Evolutionary conservation across 2,888 invertebrate species (phyloP).

Genomic region (Pristionchus japonicus): DNA sequence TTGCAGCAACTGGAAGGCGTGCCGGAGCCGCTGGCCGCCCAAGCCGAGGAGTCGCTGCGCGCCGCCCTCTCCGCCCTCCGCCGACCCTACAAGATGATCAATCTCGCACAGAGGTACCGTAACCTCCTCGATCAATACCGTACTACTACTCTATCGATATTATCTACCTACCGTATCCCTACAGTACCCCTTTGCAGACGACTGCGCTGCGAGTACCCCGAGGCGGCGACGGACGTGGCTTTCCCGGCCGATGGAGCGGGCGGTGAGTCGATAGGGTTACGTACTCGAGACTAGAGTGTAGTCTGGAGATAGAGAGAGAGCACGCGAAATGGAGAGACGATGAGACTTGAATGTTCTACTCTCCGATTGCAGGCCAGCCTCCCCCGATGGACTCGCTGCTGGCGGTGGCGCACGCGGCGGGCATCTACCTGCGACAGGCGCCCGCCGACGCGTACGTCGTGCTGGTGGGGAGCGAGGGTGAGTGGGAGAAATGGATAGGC

Average conservation of each 20-base stretch:
- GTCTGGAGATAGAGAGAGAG: neutral
- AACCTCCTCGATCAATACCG: neutral
- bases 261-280: neutral
- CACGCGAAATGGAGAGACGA: too few relatives aligned
- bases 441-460: conserved; percentile 75
- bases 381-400: conserved; percentile 78
- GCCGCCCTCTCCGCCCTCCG: conserved; percentile 84
- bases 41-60: conserved; percentile 78
- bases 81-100: conserved; percentile 87
- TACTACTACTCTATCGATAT: neutral
- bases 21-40: conserved; percentile 56
- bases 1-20: conserved; percentile 49
- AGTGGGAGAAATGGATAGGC: too few relatives aligned
- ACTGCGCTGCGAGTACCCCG: conserved; percentile 51
- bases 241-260: conserved; percentile 35
- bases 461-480: conserved; percentile 54
- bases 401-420: conserved; percentile 85
- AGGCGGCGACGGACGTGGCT: conserved; percentile 40
- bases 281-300: neutral
- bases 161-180: conserved; percentile 79
- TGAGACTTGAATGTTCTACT: too few relatives aligned
- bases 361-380: conserved; percentile 46
- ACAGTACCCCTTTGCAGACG: conserved; percentile 16
- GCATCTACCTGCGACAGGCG: conserved; percentile 87
- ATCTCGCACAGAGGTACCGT: conserved; percentile 82